Evolutionary conservation across 2,113 vertebrate species (phyloP).

Genomic region (Cavia aperea): DNA sequence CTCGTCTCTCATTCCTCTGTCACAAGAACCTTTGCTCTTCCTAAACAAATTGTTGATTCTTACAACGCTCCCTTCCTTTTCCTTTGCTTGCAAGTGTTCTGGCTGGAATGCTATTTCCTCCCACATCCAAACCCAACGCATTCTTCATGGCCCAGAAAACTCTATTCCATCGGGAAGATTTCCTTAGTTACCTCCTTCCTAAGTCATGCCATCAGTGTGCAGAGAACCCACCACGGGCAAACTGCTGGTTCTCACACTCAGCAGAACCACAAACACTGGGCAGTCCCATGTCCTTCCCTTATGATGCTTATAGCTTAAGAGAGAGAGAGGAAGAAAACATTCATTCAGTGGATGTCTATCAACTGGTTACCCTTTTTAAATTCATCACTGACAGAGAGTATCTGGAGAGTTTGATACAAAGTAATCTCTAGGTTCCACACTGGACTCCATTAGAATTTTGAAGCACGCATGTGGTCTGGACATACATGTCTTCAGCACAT

Average conservation of each 20-base stretch:
- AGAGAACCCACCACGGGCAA: not conserved
- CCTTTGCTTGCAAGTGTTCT: not conserved
- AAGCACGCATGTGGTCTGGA: not conserved
- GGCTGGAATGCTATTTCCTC: not conserved
- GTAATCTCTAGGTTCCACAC: not conserved
- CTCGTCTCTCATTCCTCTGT: constrained; percentile 9
- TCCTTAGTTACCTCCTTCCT: not conserved
- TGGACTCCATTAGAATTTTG: not conserved
- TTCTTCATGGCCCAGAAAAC: not conserved
- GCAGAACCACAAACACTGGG: not conserved
- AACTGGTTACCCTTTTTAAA: not conserved
- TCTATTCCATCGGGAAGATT: not conserved
- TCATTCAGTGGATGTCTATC: not conserved
- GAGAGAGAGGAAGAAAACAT: not conserved
- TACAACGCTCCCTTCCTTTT: not conserved
- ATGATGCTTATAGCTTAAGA: not conserved
- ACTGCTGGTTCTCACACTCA: not conserved
- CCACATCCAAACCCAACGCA: not conserved
- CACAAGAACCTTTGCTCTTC: not conserved
- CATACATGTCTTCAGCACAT: not conserved
- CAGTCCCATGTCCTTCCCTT: not conserved
- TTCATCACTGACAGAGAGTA: not conserved
- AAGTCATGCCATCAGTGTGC: not conserved
- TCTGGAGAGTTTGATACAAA: not conserved
- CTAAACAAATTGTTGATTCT: constrained; percentile 5